phyloP scores from a whole-genome alignment of 2,113 vertebrate species.

The Pseudorasbora parva region DNA sequence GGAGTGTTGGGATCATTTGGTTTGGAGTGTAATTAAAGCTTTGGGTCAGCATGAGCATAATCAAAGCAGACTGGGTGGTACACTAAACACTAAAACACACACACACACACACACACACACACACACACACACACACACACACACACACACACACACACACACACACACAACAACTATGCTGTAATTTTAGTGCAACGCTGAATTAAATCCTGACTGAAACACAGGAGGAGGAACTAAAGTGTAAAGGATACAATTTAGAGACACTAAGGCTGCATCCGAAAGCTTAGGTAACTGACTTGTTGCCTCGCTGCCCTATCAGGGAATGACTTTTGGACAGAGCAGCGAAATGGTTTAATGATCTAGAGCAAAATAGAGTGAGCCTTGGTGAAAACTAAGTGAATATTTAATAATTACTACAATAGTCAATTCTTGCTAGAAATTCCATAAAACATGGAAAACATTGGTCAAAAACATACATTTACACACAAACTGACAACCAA shows the following conservation, averaged over 20 bases:
- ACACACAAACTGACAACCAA: too few species aligned
- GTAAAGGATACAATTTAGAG: conserved; percentile 19
- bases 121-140: not conserved
- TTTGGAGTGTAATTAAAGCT: conserved; percentile 75
- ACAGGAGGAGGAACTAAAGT: conserved; percentile 61
- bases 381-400: too few species aligned
- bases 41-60: conserved; percentile 75
- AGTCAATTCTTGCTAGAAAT: too few species aligned
- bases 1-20: conserved; percentile 78
- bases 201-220: conserved; percentile 63
- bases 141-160: conserved; percentile 33
- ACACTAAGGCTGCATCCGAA: not conserved
- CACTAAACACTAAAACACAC: not conserved
- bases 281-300: too few species aligned
- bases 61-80: conserved; percentile 65
- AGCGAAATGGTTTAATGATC: too few species aligned
- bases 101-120: too few species aligned
- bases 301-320: too few species aligned
- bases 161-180: conserved; percentile 60
- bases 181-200: conserved; percentile 69
- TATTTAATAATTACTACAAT: too few species aligned
- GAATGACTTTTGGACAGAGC: too few species aligned
- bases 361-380: too few species aligned
- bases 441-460: too few species aligned
- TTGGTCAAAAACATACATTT: too few species aligned